Percentiles rank a stretch among this genome's conserved stretches.
phyloP scores from a whole-genome alignment of 2,113 vertebrate species.

The Mobula hypostoma region DNA sequence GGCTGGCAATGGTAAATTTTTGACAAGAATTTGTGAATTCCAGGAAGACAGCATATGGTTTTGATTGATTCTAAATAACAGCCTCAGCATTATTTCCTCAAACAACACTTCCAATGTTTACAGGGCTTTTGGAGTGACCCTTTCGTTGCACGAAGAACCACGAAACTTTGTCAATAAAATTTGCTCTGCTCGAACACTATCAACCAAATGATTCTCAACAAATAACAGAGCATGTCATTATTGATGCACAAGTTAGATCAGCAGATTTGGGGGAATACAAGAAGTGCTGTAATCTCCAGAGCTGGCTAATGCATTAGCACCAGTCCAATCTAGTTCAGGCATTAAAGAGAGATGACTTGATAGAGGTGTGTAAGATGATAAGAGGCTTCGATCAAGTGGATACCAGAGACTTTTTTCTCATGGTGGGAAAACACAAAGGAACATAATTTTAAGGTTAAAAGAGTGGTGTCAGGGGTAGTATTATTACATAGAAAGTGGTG shows the following conservation, averaged over 20 bases:
- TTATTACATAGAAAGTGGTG: too few species aligned
- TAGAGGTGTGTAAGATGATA: too few species aligned
- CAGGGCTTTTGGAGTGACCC: background rate
- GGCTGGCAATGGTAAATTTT: background rate
- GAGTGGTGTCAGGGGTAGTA: too few species aligned
- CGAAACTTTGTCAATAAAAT: background rate
- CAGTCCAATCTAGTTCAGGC: too few species aligned
- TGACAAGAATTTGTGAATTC: background rate
- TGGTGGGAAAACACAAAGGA: too few species aligned
- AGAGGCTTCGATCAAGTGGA: too few species aligned
- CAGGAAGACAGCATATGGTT: background rate
- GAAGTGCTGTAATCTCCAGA: background rate
- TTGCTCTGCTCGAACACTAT: background rate
- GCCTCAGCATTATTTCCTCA: background rate
- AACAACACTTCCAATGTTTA: background rate
- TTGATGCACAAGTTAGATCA: background rate
- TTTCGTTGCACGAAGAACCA: background rate
- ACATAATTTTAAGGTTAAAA: too few species aligned
- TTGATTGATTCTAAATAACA: background rate
- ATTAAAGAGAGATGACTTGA: too few species aligned
- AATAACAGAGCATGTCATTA: too few species aligned
- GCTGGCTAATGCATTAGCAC: background rate
- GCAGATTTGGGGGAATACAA: background rate
- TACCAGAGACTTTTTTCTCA: too few species aligned
- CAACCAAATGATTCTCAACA: too few species aligned